Conservation (phyloP, 2,797 vertebrate genomes). For the Dendrocincla tyrannina region DNA sequence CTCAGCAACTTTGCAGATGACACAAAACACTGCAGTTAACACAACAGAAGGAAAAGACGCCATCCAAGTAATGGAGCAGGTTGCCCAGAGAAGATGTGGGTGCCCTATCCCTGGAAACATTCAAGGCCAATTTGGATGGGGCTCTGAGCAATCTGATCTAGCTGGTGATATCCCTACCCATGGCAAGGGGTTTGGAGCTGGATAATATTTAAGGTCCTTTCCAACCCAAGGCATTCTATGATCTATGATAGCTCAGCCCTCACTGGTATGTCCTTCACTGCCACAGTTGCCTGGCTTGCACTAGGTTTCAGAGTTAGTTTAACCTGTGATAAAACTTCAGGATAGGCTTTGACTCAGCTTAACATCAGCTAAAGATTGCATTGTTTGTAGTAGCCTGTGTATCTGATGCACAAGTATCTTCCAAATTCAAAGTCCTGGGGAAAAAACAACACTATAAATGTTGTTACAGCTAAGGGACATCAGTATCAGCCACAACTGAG, state of each 20-base stretch:
- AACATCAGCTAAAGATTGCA: not conserved
- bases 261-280: not conserved
- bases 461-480: not conserved
- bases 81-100: not conserved
- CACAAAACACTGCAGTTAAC: not conserved
- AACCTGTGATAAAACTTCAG: not conserved
- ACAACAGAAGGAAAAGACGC: not conserved
- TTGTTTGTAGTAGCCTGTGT: not conserved
- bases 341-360: not conserved
- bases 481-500: not conserved
- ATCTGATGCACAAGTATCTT: not conserved
- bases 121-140: not conserved
- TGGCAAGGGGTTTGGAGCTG: not conserved
- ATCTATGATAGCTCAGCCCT: not conserved
- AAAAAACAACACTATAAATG: not conserved
- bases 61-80: not conserved
- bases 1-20: not conserved
- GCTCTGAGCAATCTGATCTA: not conserved
- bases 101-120: not conserved
- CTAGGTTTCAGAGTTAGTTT: not conserved
- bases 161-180: not conserved
- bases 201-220: not conserved
- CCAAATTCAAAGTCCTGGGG: not conserved
- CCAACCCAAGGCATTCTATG: not conserved
- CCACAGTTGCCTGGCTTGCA: not conserved